Percentiles rank a stretch among this genome's conserved stretches.
Conservation (phyloP, 1,140 invertebrate species). For the Gyrodactylus salaris region DNA sequence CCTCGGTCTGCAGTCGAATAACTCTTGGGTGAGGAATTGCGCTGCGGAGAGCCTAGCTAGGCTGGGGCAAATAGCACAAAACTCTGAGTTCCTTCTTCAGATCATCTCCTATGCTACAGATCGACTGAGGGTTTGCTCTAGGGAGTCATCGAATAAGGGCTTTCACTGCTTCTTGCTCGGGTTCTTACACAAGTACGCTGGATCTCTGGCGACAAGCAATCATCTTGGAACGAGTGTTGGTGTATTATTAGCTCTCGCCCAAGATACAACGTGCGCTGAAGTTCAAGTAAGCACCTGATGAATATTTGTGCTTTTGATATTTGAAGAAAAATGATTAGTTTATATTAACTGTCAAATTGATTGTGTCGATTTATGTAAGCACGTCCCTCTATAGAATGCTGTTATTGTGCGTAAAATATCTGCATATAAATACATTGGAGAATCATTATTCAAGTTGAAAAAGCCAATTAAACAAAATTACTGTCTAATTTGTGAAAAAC, state of each 20-base stretch:
- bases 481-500: too few relatives aligned
- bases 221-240: constrained; percentile 66
- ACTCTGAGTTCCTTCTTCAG: constrained; percentile 44
- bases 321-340: constrained; percentile 5
- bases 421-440: too few relatives aligned
- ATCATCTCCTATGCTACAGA: constrained; percentile 62
- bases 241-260: constrained; percentile 58
- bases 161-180: constrained; percentile 48
- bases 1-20: background rate
- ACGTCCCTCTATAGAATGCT: too few relatives aligned
- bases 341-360: too few relatives aligned
- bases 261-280: constrained; percentile 51
- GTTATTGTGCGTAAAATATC: too few relatives aligned
- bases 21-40: constrained; percentile 17
- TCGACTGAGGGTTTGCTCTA: constrained; percentile 43
- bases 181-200: constrained; percentile 53
- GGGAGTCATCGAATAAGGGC: constrained; percentile 55
- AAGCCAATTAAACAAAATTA: too few relatives aligned
- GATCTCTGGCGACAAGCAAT: constrained; percentile 52
- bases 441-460: too few relatives aligned
- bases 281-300: constrained; percentile 34
- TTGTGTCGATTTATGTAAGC: too few relatives aligned
- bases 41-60: constrained; percentile 51
- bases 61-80: constrained; percentile 38
- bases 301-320: too few relatives aligned